phyloP scores from a whole-genome alignment of 2,797 vertebrate genomes.

The Heterohyrax brucei region DNA sequence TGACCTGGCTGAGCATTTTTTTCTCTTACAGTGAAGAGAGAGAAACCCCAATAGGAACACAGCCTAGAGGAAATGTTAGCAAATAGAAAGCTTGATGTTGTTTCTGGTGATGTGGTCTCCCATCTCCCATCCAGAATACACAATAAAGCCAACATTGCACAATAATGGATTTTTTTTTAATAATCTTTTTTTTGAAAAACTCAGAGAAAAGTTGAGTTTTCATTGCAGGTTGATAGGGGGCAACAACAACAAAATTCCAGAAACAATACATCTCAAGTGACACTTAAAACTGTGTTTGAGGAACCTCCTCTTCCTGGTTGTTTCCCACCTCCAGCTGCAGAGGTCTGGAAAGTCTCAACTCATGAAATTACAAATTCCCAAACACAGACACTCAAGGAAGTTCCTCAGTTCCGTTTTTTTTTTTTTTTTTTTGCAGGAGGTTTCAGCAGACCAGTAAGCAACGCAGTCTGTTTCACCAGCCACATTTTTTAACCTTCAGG shows the following conservation, averaged over 20 bases:
- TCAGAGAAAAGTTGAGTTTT: background rate
- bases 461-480: slow-evolving; percentile 18
- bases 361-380: background rate
- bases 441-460: slow-evolving; percentile 42
- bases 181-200: background rate
- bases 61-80: background rate
- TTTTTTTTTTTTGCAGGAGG: background rate
- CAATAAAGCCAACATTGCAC: background rate
- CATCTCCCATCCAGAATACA: background rate
- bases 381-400: background rate
- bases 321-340: background rate
- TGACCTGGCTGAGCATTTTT: background rate
- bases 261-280: background rate
- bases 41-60: background rate
- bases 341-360: slow-evolving; percentile 29
- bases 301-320: background rate
- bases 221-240: background rate
- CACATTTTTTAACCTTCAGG: slow-evolving; percentile 22
- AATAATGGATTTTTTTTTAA: background rate
- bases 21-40: background rate
- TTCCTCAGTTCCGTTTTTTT: background rate
- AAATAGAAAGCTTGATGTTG: background rate
- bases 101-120: background rate
- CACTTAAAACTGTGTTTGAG: background rate
- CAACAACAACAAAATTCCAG: background rate